Base-by-base conservation (phyloP, 2,113 vertebrate genomes). In the Paratilapia polleni region DNA sequence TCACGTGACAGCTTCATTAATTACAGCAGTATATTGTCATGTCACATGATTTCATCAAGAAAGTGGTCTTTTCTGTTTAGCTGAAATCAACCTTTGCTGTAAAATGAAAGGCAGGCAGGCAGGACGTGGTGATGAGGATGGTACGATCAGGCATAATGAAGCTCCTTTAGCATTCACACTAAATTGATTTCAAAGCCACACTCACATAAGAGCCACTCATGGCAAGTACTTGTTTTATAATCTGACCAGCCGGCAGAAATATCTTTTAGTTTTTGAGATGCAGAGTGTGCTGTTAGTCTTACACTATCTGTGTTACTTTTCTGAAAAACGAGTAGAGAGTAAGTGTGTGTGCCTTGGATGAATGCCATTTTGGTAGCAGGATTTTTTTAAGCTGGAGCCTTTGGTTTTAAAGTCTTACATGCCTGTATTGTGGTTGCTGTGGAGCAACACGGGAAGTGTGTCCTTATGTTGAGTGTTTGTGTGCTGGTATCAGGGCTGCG, bases 351-450 rank as follows among this genome's bases (percentile, higher is more conserved):
- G 80, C 36, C 68, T 91, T 89, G 88, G 89, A 57, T 38, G 49
- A 10, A 78, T 87, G 87, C 90, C 90, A 88, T 86, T 82, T 85
- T 38, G 77, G 81, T 68, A 89, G 79, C 43, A 56, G 26, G 52
- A 57, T 80, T 38, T 0, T 47, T 28, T 73, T 66, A 54, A 34
- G 60, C 19, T 8, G 15, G 58, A 36, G 57, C 64, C 76, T 77
- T 70, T 80, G 73, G 74, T 77, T 88, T 80, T 84, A 78, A 68
- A 87, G 83, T 77, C 84, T 85, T 15, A 79, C 60, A 85, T 91
- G 87, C 80, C 74, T 79, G 77, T 86, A 84, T 91, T 91, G 87
- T 91, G 87, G 94, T 95, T 95, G 90, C 92, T 93, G 91, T 92
- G 94, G 84, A 91, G 85, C 84, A 47, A 78, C 47, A 82, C 81